Evolutionary conservation across 2,113 vertebrate genomes (phyloP).

Genomic region (Pelodiscus sinensis): DNA sequence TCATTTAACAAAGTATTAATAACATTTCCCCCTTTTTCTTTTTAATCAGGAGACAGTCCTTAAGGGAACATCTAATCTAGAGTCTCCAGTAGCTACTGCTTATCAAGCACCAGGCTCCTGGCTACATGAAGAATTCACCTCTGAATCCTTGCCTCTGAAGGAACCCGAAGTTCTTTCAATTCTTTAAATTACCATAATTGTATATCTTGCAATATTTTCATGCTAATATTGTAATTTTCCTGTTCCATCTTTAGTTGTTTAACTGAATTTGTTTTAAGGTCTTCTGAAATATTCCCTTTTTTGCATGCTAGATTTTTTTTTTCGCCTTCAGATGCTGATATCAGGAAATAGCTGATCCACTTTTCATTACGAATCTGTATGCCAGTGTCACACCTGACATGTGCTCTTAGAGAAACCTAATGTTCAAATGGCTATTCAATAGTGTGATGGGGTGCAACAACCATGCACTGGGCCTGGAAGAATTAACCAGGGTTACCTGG

Average conservation of each 20-base stretch:
- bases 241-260: neutral
- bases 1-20: neutral
- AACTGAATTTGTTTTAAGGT: slow-evolving; percentile 30
- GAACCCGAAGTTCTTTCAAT: slow-evolving; percentile 20
- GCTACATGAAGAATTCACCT: slow-evolving; percentile 31
- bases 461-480: no score
- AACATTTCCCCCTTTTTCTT: neutral
- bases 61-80: slow-evolving; percentile 7
- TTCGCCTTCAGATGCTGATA: neutral
- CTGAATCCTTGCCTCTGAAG: slow-evolving; percentile 12
- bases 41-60: neutral
- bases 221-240: slow-evolving; percentile 44
- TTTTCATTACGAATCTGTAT: slow-evolving; percentile 16
- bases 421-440: slow-evolving; percentile 9
- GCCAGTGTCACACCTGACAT: neutral
- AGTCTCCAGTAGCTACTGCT: neutral
- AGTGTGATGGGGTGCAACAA: neutral
- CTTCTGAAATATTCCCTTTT: slow-evolving; percentile 37
- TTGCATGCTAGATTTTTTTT: neutral
- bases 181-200: slow-evolving; percentile 45
- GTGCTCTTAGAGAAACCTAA: neutral
- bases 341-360: neutral
- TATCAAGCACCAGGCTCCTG: neutral
- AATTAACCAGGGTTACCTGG: no score
- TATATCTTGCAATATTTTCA: slow-evolving; percentile 42